These are phyloP conservation scores for Odontesthes bonariensis DNA, from an alignment of 2,113 vertebrate species.

Conservation along the genomic window DNA sequence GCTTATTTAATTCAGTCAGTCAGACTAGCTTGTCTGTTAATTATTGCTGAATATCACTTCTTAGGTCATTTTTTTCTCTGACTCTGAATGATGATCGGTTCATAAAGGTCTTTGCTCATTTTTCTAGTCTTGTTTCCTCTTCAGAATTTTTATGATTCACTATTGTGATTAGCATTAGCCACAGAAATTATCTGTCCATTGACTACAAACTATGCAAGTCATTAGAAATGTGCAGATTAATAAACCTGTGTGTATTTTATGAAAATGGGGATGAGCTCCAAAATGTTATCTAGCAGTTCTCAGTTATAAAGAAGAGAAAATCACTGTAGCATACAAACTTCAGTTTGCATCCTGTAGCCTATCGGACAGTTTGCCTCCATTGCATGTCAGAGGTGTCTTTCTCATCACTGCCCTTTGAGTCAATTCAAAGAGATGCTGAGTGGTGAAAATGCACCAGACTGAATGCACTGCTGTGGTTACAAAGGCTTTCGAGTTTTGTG, in stretches of 20 bases:
- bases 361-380: not conserved
- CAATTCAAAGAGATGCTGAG: conserved; percentile 38
- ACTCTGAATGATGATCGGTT: not conserved
- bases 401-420: conserved; percentile 33
- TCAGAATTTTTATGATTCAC: not conserved
- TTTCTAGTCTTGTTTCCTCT: not conserved
- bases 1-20: not conserved
- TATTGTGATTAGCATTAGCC: not conserved
- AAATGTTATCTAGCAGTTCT: conserved; percentile 20
- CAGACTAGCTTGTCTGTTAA: not conserved
- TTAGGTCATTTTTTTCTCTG: not conserved
- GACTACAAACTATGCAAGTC: not conserved
- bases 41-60: not conserved
- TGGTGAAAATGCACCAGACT: conserved; percentile 12
- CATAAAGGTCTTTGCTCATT: not conserved
- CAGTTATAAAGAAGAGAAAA: not conserved
- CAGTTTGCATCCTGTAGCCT: conserved; percentile 32
- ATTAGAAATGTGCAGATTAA: not conserved
- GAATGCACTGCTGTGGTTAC: conserved; percentile 19
- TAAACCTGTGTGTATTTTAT: not conserved
- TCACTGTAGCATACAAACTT: conserved; percentile 2
- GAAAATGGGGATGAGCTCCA: not conserved
- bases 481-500: conserved; percentile 27
- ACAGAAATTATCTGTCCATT: conserved; percentile 3
- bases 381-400: not conserved